Evolutionary conservation across 2,888 invertebrate species (phyloP), one percentile per base, ranked within the genome.

Genomic region (Agrochola circellaris): DNA sequence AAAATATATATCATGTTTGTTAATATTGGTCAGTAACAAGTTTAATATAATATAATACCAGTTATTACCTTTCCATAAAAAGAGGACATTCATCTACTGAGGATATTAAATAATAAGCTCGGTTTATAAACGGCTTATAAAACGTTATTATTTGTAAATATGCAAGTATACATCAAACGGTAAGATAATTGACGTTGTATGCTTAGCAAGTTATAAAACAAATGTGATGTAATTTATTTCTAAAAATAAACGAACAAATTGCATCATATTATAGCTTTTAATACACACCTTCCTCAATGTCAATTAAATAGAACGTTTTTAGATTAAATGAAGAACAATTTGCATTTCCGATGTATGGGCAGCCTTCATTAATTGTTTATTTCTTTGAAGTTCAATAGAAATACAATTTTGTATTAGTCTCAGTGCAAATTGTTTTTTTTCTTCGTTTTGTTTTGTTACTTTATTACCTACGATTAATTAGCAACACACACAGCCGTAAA

Each of bases 121-220:
- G 13, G 23, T 38, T 51, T 62, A 45, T 64, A 54, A 68, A 68
- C 20, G n/a, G 48, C 58, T 15, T 64, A 34, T 72, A 54, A 60
- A 60, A 72, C 7, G 48, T 73, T 60, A 68, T 68, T 68, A 65
- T 60, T 64, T 77, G 20, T 56, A 45, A 82, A 76, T 51, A 23
- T 62, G 42, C 70, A 51, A 69, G 30, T 51, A 54, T 68, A 76
- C 51, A 58, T 68, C n/a, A 71, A 65, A 64, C 26, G 38, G n/a
- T 20, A 1, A 58, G 34, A 15, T 70, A 77, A 77, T 81, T 81
- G 42, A 54, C 58, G 62, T 67, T 54, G 23, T 61, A 34, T 71
- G 26, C 45, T 70, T 62, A 70, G 26, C 30, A 58, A 66, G 42
- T 61, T 70, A 67, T 67, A 77, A 82, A 82, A 77, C 42, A 45